Evolutionary conservation across 2,888 invertebrate genomes (phyloP).

Genomic region (Phalera bucephala): DNA sequence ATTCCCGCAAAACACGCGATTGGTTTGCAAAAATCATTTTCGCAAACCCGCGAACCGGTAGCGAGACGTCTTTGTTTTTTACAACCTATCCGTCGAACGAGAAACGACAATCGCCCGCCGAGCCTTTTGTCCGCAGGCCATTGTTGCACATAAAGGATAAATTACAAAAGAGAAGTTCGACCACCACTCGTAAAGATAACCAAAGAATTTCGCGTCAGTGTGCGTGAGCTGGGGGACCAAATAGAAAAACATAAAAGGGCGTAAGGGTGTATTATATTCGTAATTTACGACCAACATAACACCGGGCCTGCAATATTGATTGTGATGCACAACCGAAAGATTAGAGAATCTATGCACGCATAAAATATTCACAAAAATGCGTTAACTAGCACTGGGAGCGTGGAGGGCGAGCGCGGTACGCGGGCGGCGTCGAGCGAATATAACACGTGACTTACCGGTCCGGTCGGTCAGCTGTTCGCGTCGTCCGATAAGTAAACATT

Average conservation of each 20-base stretch:
- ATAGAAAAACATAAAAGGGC: conserved; percentile 68
- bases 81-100: conserved; percentile 49
- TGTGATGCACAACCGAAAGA: conserved; percentile 57
- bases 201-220: conserved; percentile 63
- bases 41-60: conserved; percentile 64
- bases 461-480: conserved; percentile 80
- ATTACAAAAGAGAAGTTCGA: conserved; percentile 71
- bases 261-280: conserved; percentile 74
- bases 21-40: conserved; percentile 80
- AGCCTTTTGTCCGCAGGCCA: conserved; percentile 64
- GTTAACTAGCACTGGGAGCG: conserved; percentile 23
- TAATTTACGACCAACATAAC: conserved; percentile 70
- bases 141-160: conserved; percentile 75
- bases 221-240: conserved; percentile 55
- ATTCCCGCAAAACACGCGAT: conserved; percentile 59
- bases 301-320: conserved; percentile 65
- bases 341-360: conserved; percentile 45
- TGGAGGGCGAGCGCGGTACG: conserved; percentile 20
- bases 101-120: conserved; percentile 53
- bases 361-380: conserved; percentile 49
- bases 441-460: conserved; percentile 80
- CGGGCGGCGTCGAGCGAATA: conserved; percentile 34
- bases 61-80: conserved; percentile 56
- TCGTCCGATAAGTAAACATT: conserved; percentile 78
- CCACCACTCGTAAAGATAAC: conserved; percentile 73